Conservation (phyloP, 2,797 vertebrate species). For the Acanthopagrus latus region DNA sequence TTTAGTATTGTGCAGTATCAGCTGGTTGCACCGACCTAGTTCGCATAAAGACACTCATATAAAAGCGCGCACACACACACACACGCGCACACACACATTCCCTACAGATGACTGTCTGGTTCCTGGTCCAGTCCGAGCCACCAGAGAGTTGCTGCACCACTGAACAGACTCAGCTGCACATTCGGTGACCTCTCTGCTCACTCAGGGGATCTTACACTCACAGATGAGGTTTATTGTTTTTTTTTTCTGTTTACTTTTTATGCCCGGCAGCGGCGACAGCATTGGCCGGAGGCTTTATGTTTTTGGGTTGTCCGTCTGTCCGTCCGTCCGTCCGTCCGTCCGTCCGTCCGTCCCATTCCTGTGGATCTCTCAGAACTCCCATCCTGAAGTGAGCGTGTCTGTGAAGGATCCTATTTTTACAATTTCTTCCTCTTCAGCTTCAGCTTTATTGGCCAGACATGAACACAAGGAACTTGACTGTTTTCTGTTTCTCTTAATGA, state of each 20-base stretch:
- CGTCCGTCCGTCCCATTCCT: too few relatives aligned
- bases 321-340: too few relatives aligned
- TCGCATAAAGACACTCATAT: conserved; percentile 24
- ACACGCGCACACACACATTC: conserved; percentile 11
- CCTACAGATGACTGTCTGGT: conserved; percentile 46
- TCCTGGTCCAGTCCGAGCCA: conserved; percentile 47
- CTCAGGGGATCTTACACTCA: conserved; percentile 25
- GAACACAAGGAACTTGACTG: too few relatives aligned
- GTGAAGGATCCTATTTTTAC: too few relatives aligned
- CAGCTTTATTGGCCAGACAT: too few relatives aligned
- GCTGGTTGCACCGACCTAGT: conserved; percentile 48
- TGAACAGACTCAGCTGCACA: conserved; percentile 59
- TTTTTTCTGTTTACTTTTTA: neutral
- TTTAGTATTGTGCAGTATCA: conserved; percentile 41
- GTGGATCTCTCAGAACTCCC: too few relatives aligned
- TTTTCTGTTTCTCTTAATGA: too few relatives aligned
- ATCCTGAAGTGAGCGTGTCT: too few relatives aligned
- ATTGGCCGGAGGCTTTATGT: neutral
- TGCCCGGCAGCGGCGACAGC: too few relatives aligned
- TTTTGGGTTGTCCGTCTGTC: too few relatives aligned
- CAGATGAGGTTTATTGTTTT: conserved; percentile 44
- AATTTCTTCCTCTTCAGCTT: too few relatives aligned
- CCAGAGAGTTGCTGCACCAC: conserved; percentile 51
- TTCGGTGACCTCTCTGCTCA: conserved; percentile 51
- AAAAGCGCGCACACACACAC: conserved; percentile 2